Conservation (phyloP, 2,888 invertebrate species). For the Drosophila kanekoi region DNA sequence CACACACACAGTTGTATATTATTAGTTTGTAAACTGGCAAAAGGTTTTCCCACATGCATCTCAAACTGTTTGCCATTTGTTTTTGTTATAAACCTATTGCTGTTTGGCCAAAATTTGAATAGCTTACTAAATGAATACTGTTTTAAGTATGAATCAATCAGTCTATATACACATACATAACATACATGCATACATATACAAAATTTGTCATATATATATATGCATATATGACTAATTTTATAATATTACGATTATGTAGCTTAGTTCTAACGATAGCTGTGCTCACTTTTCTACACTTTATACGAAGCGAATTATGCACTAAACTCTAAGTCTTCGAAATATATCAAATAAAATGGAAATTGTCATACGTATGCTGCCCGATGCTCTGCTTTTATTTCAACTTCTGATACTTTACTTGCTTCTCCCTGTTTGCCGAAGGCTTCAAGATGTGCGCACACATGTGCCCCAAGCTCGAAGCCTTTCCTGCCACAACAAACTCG, state of each 20-base stretch:
- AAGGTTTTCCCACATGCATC: slow-evolving; percentile 23
- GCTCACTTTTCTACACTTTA: slow-evolving; percentile 68
- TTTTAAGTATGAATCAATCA: slow-evolving; percentile 70
- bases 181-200: slow-evolving; percentile 23
- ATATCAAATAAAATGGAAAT: slow-evolving; percentile 69
- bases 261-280: slow-evolving; percentile 66
- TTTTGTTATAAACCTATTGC: slow-evolving; percentile 43
- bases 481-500: slow-evolving; percentile 31
- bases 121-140: slow-evolving; percentile 61
- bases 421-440: slow-evolving; percentile 14
- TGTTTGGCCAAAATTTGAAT: slow-evolving; percentile 63
- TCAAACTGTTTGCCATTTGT: slow-evolving; percentile 60
- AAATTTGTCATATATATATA: background rate
- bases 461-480: slow-evolving; percentile 3
- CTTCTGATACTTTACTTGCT: background rate
- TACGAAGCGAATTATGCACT: slow-evolving; percentile 64
- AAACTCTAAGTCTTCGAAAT: slow-evolving; percentile 64
- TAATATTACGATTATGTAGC: slow-evolving; percentile 69
- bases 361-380: slow-evolving; percentile 40
- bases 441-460: slow-evolving; percentile 34
- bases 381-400: background rate
- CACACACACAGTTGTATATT: slow-evolving; percentile 23
- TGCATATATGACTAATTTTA: slow-evolving; percentile 32
- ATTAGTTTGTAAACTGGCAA: slow-evolving; percentile 39
- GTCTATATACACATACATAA: slow-evolving; percentile 30